Evolutionary conservation across 2,888 invertebrate species (phyloP), one percentile per base, ranked within the genome.

Genomic region (Anoncus sp.): DNA sequence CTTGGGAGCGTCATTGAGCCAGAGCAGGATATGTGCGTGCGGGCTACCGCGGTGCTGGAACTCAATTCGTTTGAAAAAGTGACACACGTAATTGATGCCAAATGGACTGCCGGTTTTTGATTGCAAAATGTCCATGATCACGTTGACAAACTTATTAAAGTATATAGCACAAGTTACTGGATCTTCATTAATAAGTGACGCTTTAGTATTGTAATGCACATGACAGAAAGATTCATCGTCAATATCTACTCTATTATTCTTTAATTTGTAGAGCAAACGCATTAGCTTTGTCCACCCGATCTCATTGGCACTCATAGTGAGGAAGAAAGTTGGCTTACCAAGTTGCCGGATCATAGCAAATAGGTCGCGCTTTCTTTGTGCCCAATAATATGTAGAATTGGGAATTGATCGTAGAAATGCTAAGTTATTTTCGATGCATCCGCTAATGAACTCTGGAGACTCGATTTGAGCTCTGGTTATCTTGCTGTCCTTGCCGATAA

Each of bases 221-320:
- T 35, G 78, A 77, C 65, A n/a, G 18, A 83, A 14, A 6, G 40
- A 22, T 4, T 18, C 43, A 6, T 22, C 7, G 20, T 38, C 63
- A 0, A 79, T 59, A 38, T 73, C 67, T 9, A 5, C 16, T 20
- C 31, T 38, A 20, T 35, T 51, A 31, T 65, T 65, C 53, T 75
- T 69, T 6, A 87, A 83, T 81, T 88, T 90, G 75, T 87, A 85
- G 3, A 91, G 82, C 82, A 88, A 20, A 59, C 77, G 84, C 1
- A 91, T 82, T 43, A 91, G 76, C 80, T 65, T 77, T 20, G 80
- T 5, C 91, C 91, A 91, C 35, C 85, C 80, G 77, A 87, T 81
- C 86, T 92, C 92, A 82, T 90, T 90, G 0, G 90, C 90, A 84
- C 90, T 90, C 84, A 91, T 16, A 81, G 90, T 87, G 83, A 90